phyloP scores from a whole-genome alignment of 2,888 invertebrate species.

The Scaptomyza flava region DNA sequence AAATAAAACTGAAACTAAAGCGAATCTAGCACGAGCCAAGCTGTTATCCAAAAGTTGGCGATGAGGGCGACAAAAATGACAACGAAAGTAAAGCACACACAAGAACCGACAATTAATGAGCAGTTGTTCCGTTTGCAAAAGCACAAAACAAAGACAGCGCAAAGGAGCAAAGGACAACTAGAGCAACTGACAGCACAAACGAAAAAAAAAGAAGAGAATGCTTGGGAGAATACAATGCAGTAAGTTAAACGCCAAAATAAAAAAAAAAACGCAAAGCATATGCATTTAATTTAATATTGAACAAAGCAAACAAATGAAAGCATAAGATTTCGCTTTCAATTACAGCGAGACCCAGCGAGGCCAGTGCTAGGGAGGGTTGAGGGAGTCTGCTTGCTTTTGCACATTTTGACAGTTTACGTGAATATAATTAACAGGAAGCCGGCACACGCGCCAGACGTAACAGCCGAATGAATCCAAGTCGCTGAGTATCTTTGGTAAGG shows the following conservation, averaged over 20 bases:
- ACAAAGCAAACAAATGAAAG: conserved; percentile 53
- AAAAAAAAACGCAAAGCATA: conserved; percentile 53
- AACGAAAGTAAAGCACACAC: conserved; percentile 56
- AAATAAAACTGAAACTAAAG: conserved; percentile 20
- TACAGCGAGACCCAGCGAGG: conserved; percentile 29
- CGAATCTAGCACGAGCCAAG: conserved; percentile 71
- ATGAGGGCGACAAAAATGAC: conserved; percentile 12
- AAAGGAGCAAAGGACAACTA: conserved; percentile 30
- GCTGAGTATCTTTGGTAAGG: conserved; percentile 42
- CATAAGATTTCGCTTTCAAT: conserved; percentile 81
- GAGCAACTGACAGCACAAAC: conserved; percentile 67
- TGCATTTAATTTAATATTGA: conserved; percentile 69
- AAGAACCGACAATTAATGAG: conserved; percentile 74
- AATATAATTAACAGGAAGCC: conserved; percentile 84
- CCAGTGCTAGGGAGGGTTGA: conserved; percentile 2
- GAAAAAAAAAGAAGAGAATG: conserved; percentile 10
- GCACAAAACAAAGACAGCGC: conserved; percentile 39
- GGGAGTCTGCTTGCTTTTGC: conserved; percentile 52
- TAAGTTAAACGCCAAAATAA: conserved; percentile 7
- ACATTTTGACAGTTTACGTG: conserved; percentile 63
- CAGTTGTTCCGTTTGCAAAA: conserved; percentile 62
- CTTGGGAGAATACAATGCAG: conserved; percentile 19
- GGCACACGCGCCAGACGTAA: conserved; percentile 83
- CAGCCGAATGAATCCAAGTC: conserved; percentile 48
- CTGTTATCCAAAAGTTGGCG: conserved; percentile 50